Base-by-base conservation (phyloP, 2,888 invertebrate species). In the Vesta saturnalis region DNA sequence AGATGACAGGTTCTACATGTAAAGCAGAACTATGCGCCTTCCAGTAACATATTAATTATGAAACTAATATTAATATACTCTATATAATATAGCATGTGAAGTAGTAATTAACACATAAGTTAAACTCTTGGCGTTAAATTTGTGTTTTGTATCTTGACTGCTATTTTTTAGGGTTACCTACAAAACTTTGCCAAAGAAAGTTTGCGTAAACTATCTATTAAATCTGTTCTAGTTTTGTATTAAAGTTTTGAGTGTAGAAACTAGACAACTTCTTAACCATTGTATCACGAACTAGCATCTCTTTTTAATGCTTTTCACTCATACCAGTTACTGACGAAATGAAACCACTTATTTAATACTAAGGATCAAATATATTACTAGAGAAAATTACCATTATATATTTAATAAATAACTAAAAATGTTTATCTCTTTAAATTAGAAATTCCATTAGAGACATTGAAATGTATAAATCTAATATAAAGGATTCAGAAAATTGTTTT, bases 51-150 rank as follows among this genome's bases (percentile, higher is more conserved):
- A 65, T 69, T 64, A 68, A 64, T 68, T 68, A 64, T 47, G 56
- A 60, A 49, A 63, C 55, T 64, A 64, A 68, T 68, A 68, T 68
- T 68, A 68, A 68, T 68, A 68, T 64, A 68, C 64, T 64, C 57
- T 55, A 21, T n/a, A n/a, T 62, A 67, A 67, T 67, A 67, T 67
- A 59, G 58, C 62, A 68, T 57, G 68, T 68, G 60, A 60, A 60
- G 68, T 56, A 30, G 23, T 68, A 68, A 68, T 68, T 64, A 64
- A 68, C 64, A 60, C 55, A 60, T 56, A 64, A 57, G 35, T 64
- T 68, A 68, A 64, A 60, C 56, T n/a, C 14, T 15, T 58, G n/a
- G 39, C 19, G 15, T 21, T 57, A 30, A 35, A 35, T 35, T 57
- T 39, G 8, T 39, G 39, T 4, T n/a, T n/a, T n/a, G 39, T n/a